Evolutionary conservation across 2,797 vertebrate species (phyloP), one percentile per base, ranked within the genome.

Genomic region (Onychomys torridus): DNA sequence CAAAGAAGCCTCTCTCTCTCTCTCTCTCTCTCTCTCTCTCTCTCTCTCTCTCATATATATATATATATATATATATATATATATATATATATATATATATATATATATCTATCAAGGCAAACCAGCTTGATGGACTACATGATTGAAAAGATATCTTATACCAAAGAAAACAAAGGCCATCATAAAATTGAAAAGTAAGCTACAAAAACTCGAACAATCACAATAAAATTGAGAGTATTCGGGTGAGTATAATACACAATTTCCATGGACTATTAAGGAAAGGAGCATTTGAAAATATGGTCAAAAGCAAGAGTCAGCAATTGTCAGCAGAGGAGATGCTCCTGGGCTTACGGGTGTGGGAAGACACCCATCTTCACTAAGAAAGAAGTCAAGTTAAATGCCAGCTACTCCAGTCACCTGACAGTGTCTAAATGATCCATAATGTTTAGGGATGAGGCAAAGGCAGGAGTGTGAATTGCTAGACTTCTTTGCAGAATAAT

Each of bases 121-220:
- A 89, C 78, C 0, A n/a, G 32, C 7, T 90, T 55, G 49, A 65
- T 21, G 88, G 13, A 32, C 65, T 97, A 93, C 81, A 67, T 85
- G 65, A 75, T 55, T 77, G 34, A 85, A 89, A 95, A 82, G 61
- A 49, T 43, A 49, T 25, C 29, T 49, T 5, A 67, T 40, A 13
- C 25, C 37, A 65, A 59, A 93, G 89, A 79, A 93, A 97, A 86
- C 84, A 96, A 94, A 95, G 89, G 55, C 23, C 34, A 67, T 21
- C 37, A 79, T 21, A 85, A 86, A 91, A 63, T 34, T 75, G 88
- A 82, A 91, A 73, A 71, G 59, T 3, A 77, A 93, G 71, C 73
- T 61, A 65, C 69, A 79, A 95, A 95, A n/a, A 85, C n/a, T 59
- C 57, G 57, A 91, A 63, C 75, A 83, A 57, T 5, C 49, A 29